Conservation (phyloP, 2,113 vertebrate genomes). For the Polypterus senegalus region DNA sequence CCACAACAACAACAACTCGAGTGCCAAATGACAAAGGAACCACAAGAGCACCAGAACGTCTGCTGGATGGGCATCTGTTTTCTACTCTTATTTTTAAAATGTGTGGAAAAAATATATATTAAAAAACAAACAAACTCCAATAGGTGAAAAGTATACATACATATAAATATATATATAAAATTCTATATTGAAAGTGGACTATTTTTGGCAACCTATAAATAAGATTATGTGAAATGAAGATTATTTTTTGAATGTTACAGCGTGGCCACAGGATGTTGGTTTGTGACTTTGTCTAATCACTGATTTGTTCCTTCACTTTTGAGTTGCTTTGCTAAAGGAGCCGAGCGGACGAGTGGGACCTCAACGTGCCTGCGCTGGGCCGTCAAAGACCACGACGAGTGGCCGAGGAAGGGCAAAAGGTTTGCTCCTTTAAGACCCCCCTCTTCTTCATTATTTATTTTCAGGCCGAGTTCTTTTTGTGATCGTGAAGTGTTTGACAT, state of each 20-base stretch:
- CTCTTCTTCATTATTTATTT: slow-evolving; percentile 65
- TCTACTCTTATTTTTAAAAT: slow-evolving; percentile 44
- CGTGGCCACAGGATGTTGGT: slow-evolving; percentile 55
- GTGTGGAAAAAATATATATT: slow-evolving; percentile 26
- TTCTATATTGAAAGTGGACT: slow-evolving; percentile 32
- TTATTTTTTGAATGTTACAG: slow-evolving; percentile 64
- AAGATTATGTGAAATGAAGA: slow-evolving; percentile 53
- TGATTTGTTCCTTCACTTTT: slow-evolving; percentile 63
- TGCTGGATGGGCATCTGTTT: slow-evolving; percentile 32
- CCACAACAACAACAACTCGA: slow-evolving; percentile 49
- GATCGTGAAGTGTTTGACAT: slow-evolving; percentile 25
- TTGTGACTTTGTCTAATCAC: slow-evolving; percentile 67
- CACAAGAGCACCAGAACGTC: slow-evolving; percentile 23
- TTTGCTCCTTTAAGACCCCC: slow-evolving; percentile 54
- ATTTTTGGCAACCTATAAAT: slow-evolving; percentile 52
- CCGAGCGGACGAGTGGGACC: slow-evolving; percentile 7
- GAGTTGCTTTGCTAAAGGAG: slow-evolving; percentile 51
- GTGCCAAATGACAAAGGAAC: slow-evolving; percentile 55
- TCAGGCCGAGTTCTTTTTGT: slow-evolving; percentile 64
- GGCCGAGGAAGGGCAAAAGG: slow-evolving; percentile 42
- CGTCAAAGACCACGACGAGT: slow-evolving; percentile 49
- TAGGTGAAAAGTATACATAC: slow-evolving; percentile 46
- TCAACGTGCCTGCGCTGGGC: slow-evolving; percentile 30
- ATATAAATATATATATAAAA: slow-evolving; percentile 23
- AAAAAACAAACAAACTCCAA: slow-evolving; percentile 57